Percentiles rank a stretch among this genome's conserved stretches.
phyloP scores from a whole-genome alignment of 2,797 vertebrate species.

The Rhabdomys pumilio region DNA sequence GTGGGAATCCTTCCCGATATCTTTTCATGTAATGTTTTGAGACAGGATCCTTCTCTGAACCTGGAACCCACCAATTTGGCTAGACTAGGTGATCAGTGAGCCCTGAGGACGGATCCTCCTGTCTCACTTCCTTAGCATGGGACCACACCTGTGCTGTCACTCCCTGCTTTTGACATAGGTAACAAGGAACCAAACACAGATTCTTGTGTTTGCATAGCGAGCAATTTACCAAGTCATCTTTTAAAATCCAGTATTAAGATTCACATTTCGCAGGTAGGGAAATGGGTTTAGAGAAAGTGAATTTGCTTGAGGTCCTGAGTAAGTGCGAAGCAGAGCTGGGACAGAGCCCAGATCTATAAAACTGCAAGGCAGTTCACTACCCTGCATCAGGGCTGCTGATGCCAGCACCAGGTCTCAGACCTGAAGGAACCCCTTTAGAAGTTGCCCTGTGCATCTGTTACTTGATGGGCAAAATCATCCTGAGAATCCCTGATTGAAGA shows the following conservation, averaged over 20 bases:
- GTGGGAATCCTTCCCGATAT: too few relatives aligned
- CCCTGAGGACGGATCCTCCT: neutral
- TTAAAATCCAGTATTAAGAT: neutral
- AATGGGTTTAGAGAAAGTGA: conserved; percentile 31
- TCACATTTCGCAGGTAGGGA: neutral
- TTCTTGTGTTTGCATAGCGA: neutral
- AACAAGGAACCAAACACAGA: neutral
- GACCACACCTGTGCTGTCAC: neutral
- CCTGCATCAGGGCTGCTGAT: neutral
- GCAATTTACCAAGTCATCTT: neutral
- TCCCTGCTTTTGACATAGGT: neutral
- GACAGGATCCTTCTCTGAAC: neutral
- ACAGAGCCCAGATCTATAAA: neutral
- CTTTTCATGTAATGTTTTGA: neutral
- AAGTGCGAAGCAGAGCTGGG: neutral
- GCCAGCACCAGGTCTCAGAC: neutral
- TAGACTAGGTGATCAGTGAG: neutral
- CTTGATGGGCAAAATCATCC: neutral
- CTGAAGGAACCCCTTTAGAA: neutral
- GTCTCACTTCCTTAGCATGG: neutral
- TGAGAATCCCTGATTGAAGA: neutral
- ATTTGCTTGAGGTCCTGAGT: neutral
- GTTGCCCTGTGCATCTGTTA: neutral
- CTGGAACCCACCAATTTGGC: neutral
- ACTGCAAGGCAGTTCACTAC: neutral